Base-by-base conservation (phyloP, 2,888 invertebrate species). In the Luperina testacea region DNA sequence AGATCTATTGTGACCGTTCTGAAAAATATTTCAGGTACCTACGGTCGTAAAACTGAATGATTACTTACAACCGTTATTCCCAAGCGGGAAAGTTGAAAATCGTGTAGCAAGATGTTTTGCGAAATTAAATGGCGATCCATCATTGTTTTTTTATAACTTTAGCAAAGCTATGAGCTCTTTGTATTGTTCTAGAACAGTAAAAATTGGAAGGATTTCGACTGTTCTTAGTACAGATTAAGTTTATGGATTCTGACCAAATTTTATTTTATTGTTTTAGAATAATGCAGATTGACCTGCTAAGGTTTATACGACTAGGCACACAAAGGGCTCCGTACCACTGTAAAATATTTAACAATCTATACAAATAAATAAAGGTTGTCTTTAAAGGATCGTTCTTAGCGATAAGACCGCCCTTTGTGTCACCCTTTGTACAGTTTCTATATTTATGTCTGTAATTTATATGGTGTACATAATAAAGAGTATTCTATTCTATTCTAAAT, bases 21-120 rank as follows among this genome's bases (percentile, higher is more conserved):
- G 24, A 51, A 57, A 73, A 78, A 59, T 68, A 77, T 61, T 86
- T 78, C 83, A 88, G 86, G 86, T 88, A 88, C n/a, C n/a, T n/a
- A n/a, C 15, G 20, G 15, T 27, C 13, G 61, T 88, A 73, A 86
- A 87, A 88, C 64, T 42, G 38, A 32, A 67, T 2, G 6, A 15
- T 48, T 38, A 27, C 2, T 32, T 24, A 45, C 6, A 59, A 20
- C 24, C 42, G 13, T 78, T 76, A 69, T 68, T 42, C 0, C 27
- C 0, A 24, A 48, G 68, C 0, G 0, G 1, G 80, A 77, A 71
- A 70, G 88, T 78, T 78, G 20, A 78, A 61, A 70, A 67, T 88
- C 59, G 57, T 59, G 67, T 75, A 57, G 51, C 68, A 69, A 71
- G 32, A 13, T 11, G 20, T 38, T 57, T 76, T 57, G 70, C 64